Percentiles rank a stretch among this genome's conserved stretches.
These are phyloP conservation scores for Ianthella basta DNA, from an alignment of 37 sponge, comb jelly and placozoan species.

Conservation along the genomic window DNA sequence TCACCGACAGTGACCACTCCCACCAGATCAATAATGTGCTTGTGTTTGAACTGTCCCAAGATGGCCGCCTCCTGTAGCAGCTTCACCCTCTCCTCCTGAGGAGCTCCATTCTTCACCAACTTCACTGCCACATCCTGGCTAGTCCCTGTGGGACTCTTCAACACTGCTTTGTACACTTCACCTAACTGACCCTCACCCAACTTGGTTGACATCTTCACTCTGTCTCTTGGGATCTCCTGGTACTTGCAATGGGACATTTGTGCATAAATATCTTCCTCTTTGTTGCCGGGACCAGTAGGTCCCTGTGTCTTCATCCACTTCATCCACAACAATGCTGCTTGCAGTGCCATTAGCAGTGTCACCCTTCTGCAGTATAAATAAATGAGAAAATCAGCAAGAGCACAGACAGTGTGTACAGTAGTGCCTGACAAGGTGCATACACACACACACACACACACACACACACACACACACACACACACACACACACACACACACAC, in stretches of 20 bases:
- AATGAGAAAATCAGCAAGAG: too few species aligned
- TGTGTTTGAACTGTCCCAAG: not conserved
- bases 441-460: constrained; percentile 19
- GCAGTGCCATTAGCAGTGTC: too few species aligned
- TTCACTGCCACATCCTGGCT: not conserved
- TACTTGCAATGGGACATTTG: not conserved
- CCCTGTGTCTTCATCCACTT: too few species aligned
- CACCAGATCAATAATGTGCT: not conserved
- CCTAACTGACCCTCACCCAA: constrained; percentile 6
- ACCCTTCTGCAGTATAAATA: too few species aligned
- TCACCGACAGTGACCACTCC: constrained; percentile 1
- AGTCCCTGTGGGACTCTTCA: not conserved
- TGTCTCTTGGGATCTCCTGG: not conserved
- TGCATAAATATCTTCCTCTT: not conserved
- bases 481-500: constrained; percentile 29
- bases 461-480: constrained; percentile 25
- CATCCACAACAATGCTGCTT: too few species aligned
- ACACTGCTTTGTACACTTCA: constrained; percentile 6
- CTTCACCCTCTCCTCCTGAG: not conserved
- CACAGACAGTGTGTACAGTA: too few species aligned
- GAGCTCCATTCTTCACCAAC: constrained; percentile 6
- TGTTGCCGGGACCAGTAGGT: not conserved
- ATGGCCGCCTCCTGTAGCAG: not conserved
- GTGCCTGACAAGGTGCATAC: too few species aligned
- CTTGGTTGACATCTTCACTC: not conserved